Base-by-base conservation (phyloP, 2,797 vertebrate genomes). In the Girardinus metallicus region DNA sequence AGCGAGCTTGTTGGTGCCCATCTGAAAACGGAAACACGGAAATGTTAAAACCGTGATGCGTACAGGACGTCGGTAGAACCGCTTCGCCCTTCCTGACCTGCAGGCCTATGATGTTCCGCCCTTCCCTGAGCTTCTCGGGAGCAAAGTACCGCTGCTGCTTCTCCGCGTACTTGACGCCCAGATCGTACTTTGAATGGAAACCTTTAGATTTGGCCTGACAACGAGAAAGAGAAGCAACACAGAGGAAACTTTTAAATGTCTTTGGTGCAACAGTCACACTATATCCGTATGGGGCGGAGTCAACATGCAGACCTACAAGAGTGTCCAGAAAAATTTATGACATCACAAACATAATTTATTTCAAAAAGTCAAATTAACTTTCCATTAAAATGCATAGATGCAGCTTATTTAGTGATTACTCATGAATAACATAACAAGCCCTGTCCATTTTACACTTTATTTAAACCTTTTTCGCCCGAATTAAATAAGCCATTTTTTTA, bases 1-100 rank as follows among this genome's bases (percentile, higher is more conserved):
- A 86, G 98, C 98, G 18, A 97, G 96, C 93, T 98, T 98, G 93
- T 99, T 99, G 91, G 98, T 99, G 82, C 98, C 98, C 98, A 99
- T 99, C 98, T 99, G 80, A 31, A 85, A 39, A 82, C n/a, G 29
- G 12, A 1, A 60, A 70, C 72, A 62, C 16, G 18, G 13, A 21
- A 4, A 34, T 10, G 62, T 39, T n/a, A 15, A 23, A 71, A 15
- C 26, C 26, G 4, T 0, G 3, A 29, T 3, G 23, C 11, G 12
- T 44, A 0, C 10, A 71, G 68, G 23, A 43, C 10, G 21, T 68
- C 1, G 10, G 21, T 16, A 6, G 15, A 9, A 9, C 41, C 11
- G 2, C 41, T 73, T 21, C 0, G 73, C 43, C 26, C 9, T 41
- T 2, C 39, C 95, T 85, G 79, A 98, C 97, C 97, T 98, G 97